These are phyloP conservation scores for Amphiprion clarkii DNA, from an alignment of 2,797 vertebrate species.

Conservation along the genomic window DNA sequence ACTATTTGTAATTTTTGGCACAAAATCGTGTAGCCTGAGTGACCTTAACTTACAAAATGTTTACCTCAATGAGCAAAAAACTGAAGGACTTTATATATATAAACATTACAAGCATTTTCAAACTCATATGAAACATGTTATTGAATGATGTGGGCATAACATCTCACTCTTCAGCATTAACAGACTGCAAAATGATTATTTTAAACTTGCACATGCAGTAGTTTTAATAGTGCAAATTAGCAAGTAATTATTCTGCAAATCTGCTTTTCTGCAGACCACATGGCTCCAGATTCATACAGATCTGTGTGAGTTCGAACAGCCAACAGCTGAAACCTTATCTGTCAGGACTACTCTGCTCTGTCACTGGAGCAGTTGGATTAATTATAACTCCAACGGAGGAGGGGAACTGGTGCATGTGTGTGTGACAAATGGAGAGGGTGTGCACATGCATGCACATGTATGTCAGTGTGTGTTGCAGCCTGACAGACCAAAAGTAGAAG, in stretches of 20 bases:
- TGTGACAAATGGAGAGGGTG: constrained; percentile 42
- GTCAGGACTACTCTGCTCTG: constrained; percentile 66
- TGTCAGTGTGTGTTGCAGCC: constrained; percentile 47
- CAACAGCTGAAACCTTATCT: constrained; percentile 78
- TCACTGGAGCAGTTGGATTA: constrained; percentile 79
- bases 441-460: constrained; percentile 38
- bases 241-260: constrained; percentile 4
- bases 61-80: background rate
- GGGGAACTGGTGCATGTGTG: constrained; percentile 50
- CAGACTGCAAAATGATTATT: background rate
- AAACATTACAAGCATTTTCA: background rate
- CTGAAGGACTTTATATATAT: background rate
- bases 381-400: constrained; percentile 78
- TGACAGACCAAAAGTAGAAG: constrained; percentile 23
- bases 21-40: constrained; percentile 10
- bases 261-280: constrained; percentile 40
- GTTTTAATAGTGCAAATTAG: background rate
- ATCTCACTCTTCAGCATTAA: background rate
- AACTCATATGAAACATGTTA: background rate
- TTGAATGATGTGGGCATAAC: background rate
- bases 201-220: background rate
- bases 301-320: constrained; percentile 46
- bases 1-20: constrained; percentile 24
- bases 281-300: constrained; percentile 32
- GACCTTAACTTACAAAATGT: background rate